Evolutionary conservation across 2,113 vertebrate genomes (phyloP).

Genomic region (Scartelaos histophorus): DNA sequence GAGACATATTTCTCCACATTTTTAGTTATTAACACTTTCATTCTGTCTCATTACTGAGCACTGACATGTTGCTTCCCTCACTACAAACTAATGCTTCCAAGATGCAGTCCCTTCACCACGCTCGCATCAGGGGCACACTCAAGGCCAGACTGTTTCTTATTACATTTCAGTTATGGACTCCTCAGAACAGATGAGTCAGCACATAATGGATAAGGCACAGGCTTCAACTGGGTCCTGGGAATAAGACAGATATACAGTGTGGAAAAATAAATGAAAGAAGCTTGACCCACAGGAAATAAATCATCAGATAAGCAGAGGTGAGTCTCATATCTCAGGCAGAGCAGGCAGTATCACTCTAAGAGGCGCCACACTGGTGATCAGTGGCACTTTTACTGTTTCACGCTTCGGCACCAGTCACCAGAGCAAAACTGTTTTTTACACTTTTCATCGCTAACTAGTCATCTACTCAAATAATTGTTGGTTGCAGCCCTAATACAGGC

Average conservation of each 20-base stretch:
- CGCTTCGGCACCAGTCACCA: constrained; percentile 21
- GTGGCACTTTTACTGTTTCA: constrained; percentile 35
- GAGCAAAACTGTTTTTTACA: constrained; percentile 7
- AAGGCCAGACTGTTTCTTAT: neutral
- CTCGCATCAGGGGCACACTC: constrained; percentile 30
- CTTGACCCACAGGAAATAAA: constrained; percentile 30
- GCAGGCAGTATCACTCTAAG: constrained; percentile 16
- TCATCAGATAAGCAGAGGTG: constrained; percentile 15
- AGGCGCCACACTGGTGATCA: constrained; percentile 37
- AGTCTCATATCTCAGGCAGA: constrained; percentile 24
- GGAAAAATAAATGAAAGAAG: constrained; percentile 17
- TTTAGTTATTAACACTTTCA: neutral
- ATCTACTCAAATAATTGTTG: neutral
- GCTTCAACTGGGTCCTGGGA: neutral
- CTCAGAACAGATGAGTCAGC: constrained; percentile 4
- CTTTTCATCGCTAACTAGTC: neutral
- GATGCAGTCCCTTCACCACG: constrained; percentile 18
- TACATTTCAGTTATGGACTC: constrained; percentile 11
- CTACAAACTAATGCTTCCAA: constrained; percentile 35
- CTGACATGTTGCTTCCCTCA: constrained; percentile 17
- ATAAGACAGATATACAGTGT: constrained; percentile 11
- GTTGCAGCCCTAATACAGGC: neutral
- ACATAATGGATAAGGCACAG: neutral
- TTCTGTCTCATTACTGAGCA: constrained; percentile 25
- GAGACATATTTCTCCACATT: neutral